phyloP scores from a whole-genome alignment of 1,140 invertebrate genomes.

The Aleiodes sp. region DNA sequence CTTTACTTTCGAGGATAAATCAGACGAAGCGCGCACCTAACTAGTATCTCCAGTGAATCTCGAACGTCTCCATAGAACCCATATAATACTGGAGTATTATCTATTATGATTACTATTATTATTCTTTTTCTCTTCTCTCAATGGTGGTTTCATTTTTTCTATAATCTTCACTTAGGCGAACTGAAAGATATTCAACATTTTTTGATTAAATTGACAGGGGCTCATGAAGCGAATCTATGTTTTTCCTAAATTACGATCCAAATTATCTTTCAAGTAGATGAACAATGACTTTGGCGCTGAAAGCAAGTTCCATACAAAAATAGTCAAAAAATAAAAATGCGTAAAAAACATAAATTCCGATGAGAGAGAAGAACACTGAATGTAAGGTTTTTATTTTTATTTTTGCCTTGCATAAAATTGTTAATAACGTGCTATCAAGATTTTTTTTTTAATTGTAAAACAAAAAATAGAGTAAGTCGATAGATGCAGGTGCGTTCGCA shows the following conservation, averaged over 20 bases:
- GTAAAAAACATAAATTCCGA: neutral
- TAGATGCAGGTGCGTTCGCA: neutral
- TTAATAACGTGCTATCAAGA: neutral
- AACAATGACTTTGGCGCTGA: too few species aligned
- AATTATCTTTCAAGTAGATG: neutral
- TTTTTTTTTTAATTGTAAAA: neutral
- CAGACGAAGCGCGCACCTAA: neutral
- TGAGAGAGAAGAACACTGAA: too few species aligned
- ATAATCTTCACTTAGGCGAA: too few species aligned
- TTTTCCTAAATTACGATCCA: too few species aligned
- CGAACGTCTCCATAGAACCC: conserved; percentile 18
- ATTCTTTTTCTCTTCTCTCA: neutral
- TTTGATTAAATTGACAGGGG: too few species aligned
- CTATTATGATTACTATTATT: neutral
- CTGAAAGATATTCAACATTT: too few species aligned
- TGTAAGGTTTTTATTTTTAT: neutral
- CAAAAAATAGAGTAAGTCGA: neutral
- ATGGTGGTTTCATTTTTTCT: too few species aligned
- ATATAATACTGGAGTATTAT: neutral
- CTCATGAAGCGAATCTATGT: too few species aligned
- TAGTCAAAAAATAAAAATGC: neutral
- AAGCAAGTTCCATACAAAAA: neutral
- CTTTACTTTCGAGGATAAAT: conserved; percentile 6
- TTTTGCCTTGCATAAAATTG: neutral
- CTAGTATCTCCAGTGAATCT: neutral